A percentile compares a stretch with the other conserved stretches of the same genome.
phyloP scores from a whole-genome alignment of 2,113 vertebrate species.

The Odontesthes bonariensis region DNA sequence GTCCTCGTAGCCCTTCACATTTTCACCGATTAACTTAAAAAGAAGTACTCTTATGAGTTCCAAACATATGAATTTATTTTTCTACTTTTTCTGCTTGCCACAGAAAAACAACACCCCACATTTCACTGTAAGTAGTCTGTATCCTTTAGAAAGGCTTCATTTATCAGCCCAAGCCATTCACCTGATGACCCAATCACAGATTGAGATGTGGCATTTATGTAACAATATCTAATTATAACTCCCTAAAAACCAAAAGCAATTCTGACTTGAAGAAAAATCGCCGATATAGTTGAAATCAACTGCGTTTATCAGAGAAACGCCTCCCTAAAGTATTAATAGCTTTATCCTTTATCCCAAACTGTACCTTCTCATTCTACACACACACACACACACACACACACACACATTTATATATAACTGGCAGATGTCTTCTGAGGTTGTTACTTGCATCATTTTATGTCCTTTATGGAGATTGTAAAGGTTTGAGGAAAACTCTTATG shows the following conservation, averaged over 20 bases:
- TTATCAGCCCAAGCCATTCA: not conserved
- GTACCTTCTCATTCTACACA: too few relatives aligned
- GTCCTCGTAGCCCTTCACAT: slow-evolving; percentile 49
- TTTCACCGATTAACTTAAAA: not conserved
- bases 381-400: too few relatives aligned
- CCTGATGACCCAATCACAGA: too few relatives aligned
- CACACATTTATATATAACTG: too few relatives aligned
- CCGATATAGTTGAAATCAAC: not conserved
- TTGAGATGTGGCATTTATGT: too few relatives aligned
- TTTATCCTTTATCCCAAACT: too few relatives aligned
- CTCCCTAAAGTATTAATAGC: too few relatives aligned
- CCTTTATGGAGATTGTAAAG: not conserved
- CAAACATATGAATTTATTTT: not conserved
- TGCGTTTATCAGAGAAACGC: too few relatives aligned
- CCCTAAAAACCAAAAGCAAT: not conserved
- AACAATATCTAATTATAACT: too few relatives aligned
- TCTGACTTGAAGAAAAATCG: not conserved
- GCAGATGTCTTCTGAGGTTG: too few relatives aligned
- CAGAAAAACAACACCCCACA: not conserved
- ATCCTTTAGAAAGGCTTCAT: not conserved
- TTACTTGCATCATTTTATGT: too few relatives aligned
- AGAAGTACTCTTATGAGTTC: not conserved
- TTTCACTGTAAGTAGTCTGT: not conserved
- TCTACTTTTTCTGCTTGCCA: not conserved
- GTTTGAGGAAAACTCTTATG: too few relatives aligned